These are phyloP conservation scores for Eupithecia insigniata DNA, from an alignment of 2,888 invertebrate species.

Conservation along the genomic window DNA sequence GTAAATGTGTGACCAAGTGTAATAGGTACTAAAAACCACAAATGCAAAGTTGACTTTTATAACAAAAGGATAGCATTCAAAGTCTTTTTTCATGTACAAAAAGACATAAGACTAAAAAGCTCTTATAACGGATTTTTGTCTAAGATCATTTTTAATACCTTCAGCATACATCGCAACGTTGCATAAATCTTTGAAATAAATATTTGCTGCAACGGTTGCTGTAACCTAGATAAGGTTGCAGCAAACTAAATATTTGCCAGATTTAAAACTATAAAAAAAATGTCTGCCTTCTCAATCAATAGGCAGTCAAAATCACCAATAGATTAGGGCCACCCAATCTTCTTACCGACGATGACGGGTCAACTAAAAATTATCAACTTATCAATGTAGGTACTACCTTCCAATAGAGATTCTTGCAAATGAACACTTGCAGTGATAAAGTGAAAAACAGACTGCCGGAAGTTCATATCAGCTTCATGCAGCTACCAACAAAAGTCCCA, in stretches of 20 bases:
- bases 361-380: constrained; percentile 14
- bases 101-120: too few relatives aligned
- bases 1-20: too few relatives aligned
- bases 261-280: neutral
- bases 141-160: neutral
- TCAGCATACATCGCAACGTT: neutral
- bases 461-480: constrained; percentile 49
- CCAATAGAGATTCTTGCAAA: constrained; percentile 28
- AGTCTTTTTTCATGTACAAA: too few relatives aligned
- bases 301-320: neutral
- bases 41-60: too few relatives aligned
- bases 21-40: too few relatives aligned
- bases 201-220: too few relatives aligned
- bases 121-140: neutral
- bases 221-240: too few relatives aligned
- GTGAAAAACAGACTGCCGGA: constrained; percentile 51
- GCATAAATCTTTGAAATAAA: neutral
- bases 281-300: neutral
- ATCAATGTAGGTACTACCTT: constrained; percentile 3
- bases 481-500: constrained; percentile 6
- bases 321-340: neutral
- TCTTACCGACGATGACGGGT: neutral
- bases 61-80: too few relatives aligned
- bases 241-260: neutral
- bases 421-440: constrained; percentile 32